Base-by-base conservation (phyloP, 2,113 vertebrate genomes). In the Aptenodytes forsteri region DNA sequence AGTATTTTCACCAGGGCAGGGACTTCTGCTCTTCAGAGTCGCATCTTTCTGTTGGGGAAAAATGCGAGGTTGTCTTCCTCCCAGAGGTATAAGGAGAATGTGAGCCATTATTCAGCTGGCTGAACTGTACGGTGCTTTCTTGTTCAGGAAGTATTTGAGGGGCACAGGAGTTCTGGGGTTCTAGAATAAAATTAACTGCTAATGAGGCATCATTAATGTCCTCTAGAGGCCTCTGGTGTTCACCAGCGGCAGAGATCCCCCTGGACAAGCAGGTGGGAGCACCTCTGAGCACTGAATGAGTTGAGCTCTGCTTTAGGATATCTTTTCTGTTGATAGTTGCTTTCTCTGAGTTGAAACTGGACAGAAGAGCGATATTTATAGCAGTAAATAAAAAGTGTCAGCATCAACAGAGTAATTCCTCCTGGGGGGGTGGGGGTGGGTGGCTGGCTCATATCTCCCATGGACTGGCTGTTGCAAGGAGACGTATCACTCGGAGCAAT, bases 401-500 rank as follows among this genome's bases (percentile, higher is more conserved):
- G 36, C 61, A 32, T n/a, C 66, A 50, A 3, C 16, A 10, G 11
- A 8, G 55, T 5, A 65, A 23, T 58, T 61, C 50, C 49, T 65
- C 12, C 7, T 4, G 50, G 56, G 34, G 36, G 9, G 47, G 10
- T 36, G 78, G 26, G 6, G 40, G 40, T 11, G 12, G 34, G 36
- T 40, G 78, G 26, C 73, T n/a, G 32, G 30, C 13, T 80, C 1
- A 0, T 27, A 3, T 44, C 26, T 32, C 23, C 54, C 1, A 0
- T 14, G 46, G 72, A 21, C 27, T n/a, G 76, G 20, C 34, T 4
- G 0, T 38, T 23, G 3, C 6, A 6, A 21, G 77, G 88, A 18
- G 84, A 14, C 1, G 2, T 2, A 6, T 40, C 0, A 3, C 62
- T 25, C 2, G 0, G 32, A 50, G 81, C 52, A 26, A 0, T 0